A percentile compares a stretch with the other conserved stretches of the same genome.
Conservation (phyloP, 2,113 vertebrate species). For the Melanocharis versteri region DNA sequence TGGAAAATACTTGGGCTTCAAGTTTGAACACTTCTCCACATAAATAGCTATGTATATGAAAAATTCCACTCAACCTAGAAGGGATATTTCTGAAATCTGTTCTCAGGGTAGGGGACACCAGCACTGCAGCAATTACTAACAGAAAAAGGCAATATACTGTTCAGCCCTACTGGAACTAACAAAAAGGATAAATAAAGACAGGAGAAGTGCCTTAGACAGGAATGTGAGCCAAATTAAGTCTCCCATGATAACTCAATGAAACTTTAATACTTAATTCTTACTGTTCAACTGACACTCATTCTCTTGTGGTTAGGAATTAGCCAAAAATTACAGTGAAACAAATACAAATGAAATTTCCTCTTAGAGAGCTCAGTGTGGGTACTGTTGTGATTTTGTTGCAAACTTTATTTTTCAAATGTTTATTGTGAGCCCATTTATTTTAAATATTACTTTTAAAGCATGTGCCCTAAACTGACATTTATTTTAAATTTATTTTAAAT, state of each 20-base stretch:
- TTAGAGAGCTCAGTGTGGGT: not conserved
- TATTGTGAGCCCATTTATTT: not conserved
- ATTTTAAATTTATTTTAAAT: constrained; percentile 4
- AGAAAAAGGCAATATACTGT: not conserved
- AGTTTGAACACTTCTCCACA: not conserved
- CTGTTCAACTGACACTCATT: not conserved
- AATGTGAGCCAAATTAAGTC: not conserved
- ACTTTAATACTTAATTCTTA: not conserved
- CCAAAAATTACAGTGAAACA: not conserved
- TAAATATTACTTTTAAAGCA: not conserved
- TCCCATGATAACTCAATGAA: not conserved
- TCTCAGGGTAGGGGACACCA: not conserved
- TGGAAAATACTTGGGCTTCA: not conserved
- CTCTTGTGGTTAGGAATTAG: not conserved
- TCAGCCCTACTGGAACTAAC: not conserved
- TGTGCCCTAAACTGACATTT: not conserved
- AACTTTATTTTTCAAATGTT: constrained; percentile 6
- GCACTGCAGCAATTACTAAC: not conserved
- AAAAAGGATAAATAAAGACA: not conserved
- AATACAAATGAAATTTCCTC: not conserved
- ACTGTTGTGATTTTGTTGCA: not conserved
- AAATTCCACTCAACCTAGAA: not conserved
- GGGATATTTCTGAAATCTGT: not conserved
- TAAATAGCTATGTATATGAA: not conserved
- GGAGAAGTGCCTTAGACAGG: not conserved